Conservation (phyloP, 2,113 vertebrate species). For the Prinia subflava region DNA sequence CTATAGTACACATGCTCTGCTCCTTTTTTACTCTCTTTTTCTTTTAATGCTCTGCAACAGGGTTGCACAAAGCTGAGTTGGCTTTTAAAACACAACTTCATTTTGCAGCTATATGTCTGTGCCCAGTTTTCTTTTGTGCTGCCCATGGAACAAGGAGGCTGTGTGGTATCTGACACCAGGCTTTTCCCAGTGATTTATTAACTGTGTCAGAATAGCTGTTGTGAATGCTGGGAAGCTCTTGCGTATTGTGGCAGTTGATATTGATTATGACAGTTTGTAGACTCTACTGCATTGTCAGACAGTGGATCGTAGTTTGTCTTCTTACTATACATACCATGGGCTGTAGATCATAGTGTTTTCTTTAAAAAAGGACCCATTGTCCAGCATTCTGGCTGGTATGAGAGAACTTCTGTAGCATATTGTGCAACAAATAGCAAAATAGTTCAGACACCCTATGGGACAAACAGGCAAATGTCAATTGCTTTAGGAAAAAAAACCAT, state of each 20-base stretch:
- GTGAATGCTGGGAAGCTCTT: constrained; percentile 64
- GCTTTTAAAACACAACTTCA: constrained; percentile 35
- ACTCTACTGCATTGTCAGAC: constrained; percentile 44
- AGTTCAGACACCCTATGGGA: constrained; percentile 10
- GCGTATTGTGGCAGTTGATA: constrained; percentile 65
- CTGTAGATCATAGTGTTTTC: constrained; percentile 52
- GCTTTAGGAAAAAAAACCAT: not conserved
- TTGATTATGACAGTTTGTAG: constrained; percentile 70
- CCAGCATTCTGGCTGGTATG: not conserved
- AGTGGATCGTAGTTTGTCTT: constrained; percentile 55
- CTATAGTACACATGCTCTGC: not conserved
- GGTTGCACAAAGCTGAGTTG: not conserved
- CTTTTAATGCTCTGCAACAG: not conserved
- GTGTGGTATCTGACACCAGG: constrained; percentile 47
- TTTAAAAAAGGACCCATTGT: constrained; percentile 56
- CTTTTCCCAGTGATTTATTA: constrained; percentile 69
- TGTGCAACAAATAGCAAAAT: constrained; percentile 47
- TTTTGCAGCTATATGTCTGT: constrained; percentile 28
- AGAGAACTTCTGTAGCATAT: constrained; percentile 4
- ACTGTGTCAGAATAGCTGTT: constrained; percentile 67
- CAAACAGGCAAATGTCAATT: constrained; percentile 23
- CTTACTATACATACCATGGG: constrained; percentile 52
- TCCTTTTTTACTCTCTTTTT: constrained; percentile 20
- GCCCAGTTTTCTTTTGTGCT: constrained; percentile 54
- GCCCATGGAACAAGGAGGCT: constrained; percentile 38